These are phyloP conservation scores for Eptesicus fuscus DNA, from an alignment of 2,113 vertebrate species.

Conservation along the genomic window DNA sequence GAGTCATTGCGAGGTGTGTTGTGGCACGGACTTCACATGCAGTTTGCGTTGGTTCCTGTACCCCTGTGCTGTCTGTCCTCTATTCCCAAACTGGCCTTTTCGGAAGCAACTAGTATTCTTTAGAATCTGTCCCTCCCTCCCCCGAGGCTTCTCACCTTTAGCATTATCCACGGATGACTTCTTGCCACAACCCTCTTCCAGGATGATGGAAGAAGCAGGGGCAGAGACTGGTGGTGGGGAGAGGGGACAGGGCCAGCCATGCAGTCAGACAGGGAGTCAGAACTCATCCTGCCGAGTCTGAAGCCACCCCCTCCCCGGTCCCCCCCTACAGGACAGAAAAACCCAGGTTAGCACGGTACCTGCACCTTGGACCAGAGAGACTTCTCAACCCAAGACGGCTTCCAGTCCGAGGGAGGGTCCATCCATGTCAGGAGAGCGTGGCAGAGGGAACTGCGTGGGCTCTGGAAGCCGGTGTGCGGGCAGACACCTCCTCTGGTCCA, in stretches of 20 bases:
- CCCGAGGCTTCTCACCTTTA: neutral
- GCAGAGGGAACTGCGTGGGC: accelerated
- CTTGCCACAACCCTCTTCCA: neutral
- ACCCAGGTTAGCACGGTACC: accelerated
- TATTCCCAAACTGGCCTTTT: neutral
- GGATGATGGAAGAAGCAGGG: neutral
- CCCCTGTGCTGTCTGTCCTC: neutral
- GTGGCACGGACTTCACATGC: accelerated
- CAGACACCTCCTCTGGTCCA: accelerated
- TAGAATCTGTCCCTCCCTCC: accelerated
- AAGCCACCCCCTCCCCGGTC: accelerated
- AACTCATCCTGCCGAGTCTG: neutral
- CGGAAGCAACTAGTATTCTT: neutral
- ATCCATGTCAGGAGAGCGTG: accelerated
- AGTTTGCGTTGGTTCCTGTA: neutral
- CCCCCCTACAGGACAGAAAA: neutral
- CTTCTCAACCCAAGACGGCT: neutral
- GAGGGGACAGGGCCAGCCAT: neutral
- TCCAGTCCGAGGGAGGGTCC: neutral
- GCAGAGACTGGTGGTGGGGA: neutral
- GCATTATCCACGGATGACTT: neutral
- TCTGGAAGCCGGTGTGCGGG: accelerated
- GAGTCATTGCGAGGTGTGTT: accelerated
- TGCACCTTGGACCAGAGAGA: neutral
- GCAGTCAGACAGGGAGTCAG: neutral